Percentiles rank a stretch among this genome's conserved stretches.
Conservation (phyloP, 2,888 invertebrate species). For the Cartodere bifasciata region DNA sequence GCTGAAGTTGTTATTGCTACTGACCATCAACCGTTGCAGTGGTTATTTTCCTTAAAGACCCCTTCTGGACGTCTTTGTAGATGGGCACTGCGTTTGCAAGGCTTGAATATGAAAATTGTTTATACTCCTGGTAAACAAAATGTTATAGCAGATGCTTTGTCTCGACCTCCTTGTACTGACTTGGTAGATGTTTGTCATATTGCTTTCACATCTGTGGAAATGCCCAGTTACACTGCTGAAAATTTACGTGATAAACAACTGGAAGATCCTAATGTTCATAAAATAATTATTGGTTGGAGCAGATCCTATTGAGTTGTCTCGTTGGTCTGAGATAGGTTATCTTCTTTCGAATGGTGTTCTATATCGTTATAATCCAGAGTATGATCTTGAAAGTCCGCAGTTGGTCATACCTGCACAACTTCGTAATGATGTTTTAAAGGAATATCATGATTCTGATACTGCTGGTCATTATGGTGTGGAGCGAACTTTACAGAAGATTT, state of each 20-base stretch:
- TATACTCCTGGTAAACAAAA: constrained; percentile 30
- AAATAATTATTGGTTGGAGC: constrained; percentile 14
- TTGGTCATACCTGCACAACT: constrained; percentile 16
- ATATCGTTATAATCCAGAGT: constrained; percentile 12
- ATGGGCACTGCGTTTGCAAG: constrained; percentile 33
- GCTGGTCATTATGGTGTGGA: constrained; percentile 23
- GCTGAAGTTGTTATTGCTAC: constrained; percentile 1
- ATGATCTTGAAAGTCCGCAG: constrained; percentile 21
- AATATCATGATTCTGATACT: constrained; percentile 17
- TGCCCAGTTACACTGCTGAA: constrained; percentile 9
- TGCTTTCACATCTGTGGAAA: constrained; percentile 10
- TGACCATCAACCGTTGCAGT: constrained; percentile 21
- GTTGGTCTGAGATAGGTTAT: constrained; percentile 17
- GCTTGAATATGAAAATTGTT: constrained; percentile 26
- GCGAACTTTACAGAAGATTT: constrained; percentile 16
- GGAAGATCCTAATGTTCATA: constrained; percentile 15
- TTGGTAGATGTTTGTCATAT: constrained; percentile 7
- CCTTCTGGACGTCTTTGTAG: constrained; percentile 31
- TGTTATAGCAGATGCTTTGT: constrained; percentile 29
- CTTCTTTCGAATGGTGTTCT: constrained; percentile 17
- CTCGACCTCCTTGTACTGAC: constrained; percentile 17
- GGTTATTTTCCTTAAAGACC: constrained; percentile 29
- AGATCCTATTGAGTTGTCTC: constrained; percentile 5
- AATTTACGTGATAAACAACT: constrained; percentile 13
- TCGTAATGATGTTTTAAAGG: constrained; percentile 11